Evolutionary conservation across 2,797 vertebrate species (phyloP).

Genomic region (Alfaro cultratus): DNA sequence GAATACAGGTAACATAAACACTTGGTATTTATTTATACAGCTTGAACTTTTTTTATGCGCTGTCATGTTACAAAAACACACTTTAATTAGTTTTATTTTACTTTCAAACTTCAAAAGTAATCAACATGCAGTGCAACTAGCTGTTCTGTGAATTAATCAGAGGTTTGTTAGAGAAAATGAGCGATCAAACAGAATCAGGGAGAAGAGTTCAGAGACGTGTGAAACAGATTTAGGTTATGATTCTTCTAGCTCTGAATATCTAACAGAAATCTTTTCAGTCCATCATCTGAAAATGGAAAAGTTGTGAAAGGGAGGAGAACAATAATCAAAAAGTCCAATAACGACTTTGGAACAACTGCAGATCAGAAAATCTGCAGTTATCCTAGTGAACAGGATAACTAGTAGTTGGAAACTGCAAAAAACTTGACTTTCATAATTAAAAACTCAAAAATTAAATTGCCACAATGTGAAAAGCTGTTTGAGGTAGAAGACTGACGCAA

Average conservation of each 20-base stretch:
- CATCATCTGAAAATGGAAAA: not conserved
- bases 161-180: not conserved
- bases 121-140: not conserved
- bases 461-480: not conserved
- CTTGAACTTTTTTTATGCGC: not conserved
- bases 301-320: not conserved
- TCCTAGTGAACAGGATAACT: not conserved
- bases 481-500: not conserved
- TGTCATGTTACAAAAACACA: not conserved
- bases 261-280: not conserved
- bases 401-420: not conserved
- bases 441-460: not conserved
- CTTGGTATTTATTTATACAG: not conserved
- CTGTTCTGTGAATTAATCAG: not conserved
- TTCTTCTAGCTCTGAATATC: not conserved
- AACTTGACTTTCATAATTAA: not conserved
- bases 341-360: not conserved
- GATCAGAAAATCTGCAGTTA: not conserved
- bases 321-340: not conserved
- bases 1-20: slow-evolving; percentile 88
- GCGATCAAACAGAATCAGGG: not conserved
- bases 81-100: not conserved
- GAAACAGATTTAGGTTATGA: not conserved
- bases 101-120: not conserved
- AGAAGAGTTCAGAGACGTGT: not conserved